Percentiles rank a stretch among this genome's conserved stretches.
phyloP scores from a whole-genome alignment of 2,797 vertebrate species.

The Miichthys miiuy region DNA sequence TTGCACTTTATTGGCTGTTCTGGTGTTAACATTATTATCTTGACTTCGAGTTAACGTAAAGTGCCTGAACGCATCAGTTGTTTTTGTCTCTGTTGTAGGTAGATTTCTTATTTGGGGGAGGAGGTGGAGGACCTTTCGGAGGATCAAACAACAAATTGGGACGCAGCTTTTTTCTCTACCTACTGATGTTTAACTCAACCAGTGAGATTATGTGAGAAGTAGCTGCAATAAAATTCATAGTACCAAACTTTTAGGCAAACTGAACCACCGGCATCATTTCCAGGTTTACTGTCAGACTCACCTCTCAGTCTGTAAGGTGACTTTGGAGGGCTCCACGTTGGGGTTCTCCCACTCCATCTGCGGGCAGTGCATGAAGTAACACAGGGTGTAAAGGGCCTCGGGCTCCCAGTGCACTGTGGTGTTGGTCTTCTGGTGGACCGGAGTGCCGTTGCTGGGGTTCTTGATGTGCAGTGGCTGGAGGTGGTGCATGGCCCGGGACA shows the following conservation, averaged over 20 bases:
- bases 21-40: background rate
- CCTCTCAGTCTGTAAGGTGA: conserved; percentile 96
- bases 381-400: conserved; percentile 96
- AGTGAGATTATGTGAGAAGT: no score
- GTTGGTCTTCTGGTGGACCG: conserved; percentile 90
- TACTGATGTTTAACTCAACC: no score
- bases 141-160: no score
- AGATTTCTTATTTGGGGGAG: no score
- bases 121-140: no score
- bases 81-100: no score
- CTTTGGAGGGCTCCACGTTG: conserved; percentile 96
- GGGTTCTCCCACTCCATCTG: conserved; percentile 99
- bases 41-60: no score
- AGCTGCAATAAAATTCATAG: background rate
- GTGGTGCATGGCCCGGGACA: conserved; percentile 97
- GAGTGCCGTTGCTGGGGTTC: conserved; percentile 92
- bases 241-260: background rate
- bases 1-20: background rate
- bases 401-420: conserved; percentile 95
- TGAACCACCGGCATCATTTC: background rate
- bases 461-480: conserved; percentile 95
- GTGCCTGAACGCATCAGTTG: no score
- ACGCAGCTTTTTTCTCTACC: no score
- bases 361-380: conserved; percentile 99
- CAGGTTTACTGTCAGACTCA: conserved; percentile 68